Percentiles rank a stretch among this genome's conserved stretches.
Evolutionary conservation across 1,140 invertebrate species (phyloP).

Genomic region (Drosophila ercepeae): DNA sequence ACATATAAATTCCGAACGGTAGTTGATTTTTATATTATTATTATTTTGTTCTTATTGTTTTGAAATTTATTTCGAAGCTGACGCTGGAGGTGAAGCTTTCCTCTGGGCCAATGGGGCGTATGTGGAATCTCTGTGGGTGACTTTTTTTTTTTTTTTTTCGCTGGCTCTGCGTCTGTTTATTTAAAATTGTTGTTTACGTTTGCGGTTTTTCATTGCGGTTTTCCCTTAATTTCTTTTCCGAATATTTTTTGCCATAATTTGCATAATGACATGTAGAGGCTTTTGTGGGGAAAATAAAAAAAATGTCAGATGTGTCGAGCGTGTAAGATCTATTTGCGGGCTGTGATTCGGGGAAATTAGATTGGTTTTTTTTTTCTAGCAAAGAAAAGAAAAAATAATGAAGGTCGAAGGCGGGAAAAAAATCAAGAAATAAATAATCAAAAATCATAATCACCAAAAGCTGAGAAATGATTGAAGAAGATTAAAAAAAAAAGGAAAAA

Average conservation of each 20-base stretch:
- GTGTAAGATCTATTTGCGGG: conserved; percentile 7
- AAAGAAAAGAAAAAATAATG: background rate
- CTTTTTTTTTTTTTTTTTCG: background rate
- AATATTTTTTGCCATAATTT: conserved; percentile 34
- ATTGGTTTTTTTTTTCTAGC: background rate
- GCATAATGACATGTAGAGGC: conserved; percentile 25
- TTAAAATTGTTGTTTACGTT: conserved; percentile 29
- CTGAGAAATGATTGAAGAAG: background rate
- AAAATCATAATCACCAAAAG: background rate
- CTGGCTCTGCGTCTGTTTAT: background rate
- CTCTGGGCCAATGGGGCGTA: conserved; percentile 29
- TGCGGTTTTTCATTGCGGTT: conserved; percentile 5
- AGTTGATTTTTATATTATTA: conserved; percentile 5
- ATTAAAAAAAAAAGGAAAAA: background rate
- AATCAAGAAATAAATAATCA: background rate
- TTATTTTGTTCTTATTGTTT: conserved; percentile 8
- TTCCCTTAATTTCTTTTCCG: background rate
- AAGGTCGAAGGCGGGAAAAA: background rate
- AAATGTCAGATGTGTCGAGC: conserved; percentile 4
- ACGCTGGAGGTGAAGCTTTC: background rate
- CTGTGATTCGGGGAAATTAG: background rate
- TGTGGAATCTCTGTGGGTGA: conserved; percentile 26
- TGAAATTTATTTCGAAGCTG: conserved; percentile 6
- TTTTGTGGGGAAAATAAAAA: background rate
- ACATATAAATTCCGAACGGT: background rate